Evolutionary conservation across 2,888 invertebrate genomes (phyloP).

Genomic region (Eilema griseolum): DNA sequence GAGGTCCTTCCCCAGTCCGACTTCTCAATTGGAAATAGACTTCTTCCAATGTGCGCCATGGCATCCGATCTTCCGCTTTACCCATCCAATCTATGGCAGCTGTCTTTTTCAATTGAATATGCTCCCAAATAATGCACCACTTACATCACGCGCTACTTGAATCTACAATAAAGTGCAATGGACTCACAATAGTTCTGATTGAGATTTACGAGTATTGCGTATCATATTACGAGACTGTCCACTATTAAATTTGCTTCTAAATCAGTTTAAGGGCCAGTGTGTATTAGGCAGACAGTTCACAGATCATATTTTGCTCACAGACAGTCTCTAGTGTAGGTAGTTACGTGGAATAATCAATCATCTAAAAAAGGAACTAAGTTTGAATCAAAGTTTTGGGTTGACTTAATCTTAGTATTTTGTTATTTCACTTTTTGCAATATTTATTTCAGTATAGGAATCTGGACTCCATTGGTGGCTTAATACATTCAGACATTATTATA

Average conservation of each 20-base stretch:
- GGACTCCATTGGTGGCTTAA: too few relatives aligned
- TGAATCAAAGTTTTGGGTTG: neutral
- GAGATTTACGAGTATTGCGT: slow-evolving; percentile 60
- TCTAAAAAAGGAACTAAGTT: neutral
- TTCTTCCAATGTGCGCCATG: too few relatives aligned
- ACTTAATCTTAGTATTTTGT: too few relatives aligned
- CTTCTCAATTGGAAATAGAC: too few relatives aligned
- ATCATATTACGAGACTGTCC: slow-evolving; percentile 46
- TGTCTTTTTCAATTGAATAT: slow-evolving; percentile 37
- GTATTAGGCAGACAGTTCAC: slow-evolving; percentile 12
- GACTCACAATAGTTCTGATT: slow-evolving; percentile 57
- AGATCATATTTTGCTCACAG: neutral
- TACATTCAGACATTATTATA: too few relatives aligned
- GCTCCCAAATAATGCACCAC: slow-evolving; percentile 38
- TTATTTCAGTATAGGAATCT: too few relatives aligned
- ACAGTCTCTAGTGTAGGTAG: neutral
- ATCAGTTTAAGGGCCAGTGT: slow-evolving; percentile 29
- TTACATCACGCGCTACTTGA: slow-evolving; percentile 44
- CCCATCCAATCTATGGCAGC: too few relatives aligned
- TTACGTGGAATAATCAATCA: too few relatives aligned
- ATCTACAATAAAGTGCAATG: slow-evolving; percentile 47
- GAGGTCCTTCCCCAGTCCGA: too few relatives aligned
- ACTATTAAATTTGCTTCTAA: slow-evolving; percentile 41
- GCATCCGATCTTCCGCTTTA: too few relatives aligned
- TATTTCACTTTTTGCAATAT: too few relatives aligned